Conservation (phyloP, 1,140 invertebrate species). For the Atta cephalotes region DNA sequence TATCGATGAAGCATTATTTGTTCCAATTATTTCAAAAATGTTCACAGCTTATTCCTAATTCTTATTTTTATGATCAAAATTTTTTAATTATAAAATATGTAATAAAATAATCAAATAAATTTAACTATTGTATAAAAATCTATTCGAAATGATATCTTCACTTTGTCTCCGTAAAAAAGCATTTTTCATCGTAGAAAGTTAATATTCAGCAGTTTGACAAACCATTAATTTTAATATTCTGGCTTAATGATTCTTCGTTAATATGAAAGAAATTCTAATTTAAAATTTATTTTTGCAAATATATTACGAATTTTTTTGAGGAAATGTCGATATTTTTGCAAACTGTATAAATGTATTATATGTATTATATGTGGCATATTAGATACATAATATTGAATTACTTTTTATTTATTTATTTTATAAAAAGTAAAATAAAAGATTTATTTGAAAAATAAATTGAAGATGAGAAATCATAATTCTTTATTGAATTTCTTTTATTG, state of each 20-base stretch:
- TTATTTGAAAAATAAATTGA: neutral
- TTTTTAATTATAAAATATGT: neutral
- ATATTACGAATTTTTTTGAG: neutral
- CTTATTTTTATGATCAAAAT: neutral
- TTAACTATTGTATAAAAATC: neutral
- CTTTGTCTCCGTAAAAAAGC: constrained; percentile 29
- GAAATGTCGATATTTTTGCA: neutral
- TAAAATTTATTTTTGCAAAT: neutral
- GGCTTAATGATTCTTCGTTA: constrained; percentile 3
- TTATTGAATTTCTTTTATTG: neutral
- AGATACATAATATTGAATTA: neutral
- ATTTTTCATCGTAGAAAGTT: constrained; percentile 11
- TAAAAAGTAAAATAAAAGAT: neutral
- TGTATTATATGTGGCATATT: neutral
- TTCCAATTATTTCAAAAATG: neutral
- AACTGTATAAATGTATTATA: neutral
- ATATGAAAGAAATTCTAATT: neutral
- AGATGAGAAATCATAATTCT: neutral
- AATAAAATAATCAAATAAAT: neutral
- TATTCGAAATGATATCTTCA: neutral
- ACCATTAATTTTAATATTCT: neutral
- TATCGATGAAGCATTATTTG: constrained; percentile 17
- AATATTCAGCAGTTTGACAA: constrained; percentile 48
- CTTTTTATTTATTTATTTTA: neutral
- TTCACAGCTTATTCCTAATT: neutral